Evolutionary conservation across 2,888 invertebrate genomes (phyloP), one percentile per base, ranked within the genome.

Genomic region (Megalurothrips usitatus): DNA sequence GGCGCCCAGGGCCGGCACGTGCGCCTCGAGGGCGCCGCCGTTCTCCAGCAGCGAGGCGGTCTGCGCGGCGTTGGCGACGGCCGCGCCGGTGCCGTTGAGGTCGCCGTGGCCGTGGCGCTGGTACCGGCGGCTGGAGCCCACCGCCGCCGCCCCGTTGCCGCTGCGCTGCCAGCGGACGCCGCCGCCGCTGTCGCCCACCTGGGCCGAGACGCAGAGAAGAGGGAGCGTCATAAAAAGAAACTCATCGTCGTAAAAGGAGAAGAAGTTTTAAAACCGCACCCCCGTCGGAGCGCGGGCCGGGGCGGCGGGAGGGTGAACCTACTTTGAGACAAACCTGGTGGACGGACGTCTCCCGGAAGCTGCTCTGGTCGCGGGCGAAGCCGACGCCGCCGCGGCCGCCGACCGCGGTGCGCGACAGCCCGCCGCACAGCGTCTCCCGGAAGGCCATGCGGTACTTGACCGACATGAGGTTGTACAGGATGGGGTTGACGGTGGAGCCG

Each of bases 381-480:
- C 89, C 90, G 80, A 86, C 86, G 83, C 87, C 88, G 84, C 88
- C 89, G 82, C 86, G 82, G 75, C 63, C 81, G 81, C 1, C 26
- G 68, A 26, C 26, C 11, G 68, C 9, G 23, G 68, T 23, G 49
- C 6, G 49, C 14, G 79, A 28, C 8, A 79, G 49, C n/a, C 49
- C 89, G 84, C 93, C 92, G 86, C 92, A 92, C 81, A 94, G 89
- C 0, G 93, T 93, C 85, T 93, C 92, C 82, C 91, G 91, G 86
- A 95, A 95, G 0, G 95, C 95, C 26, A 91, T 89, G 26, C 95
- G 90, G 88, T 95, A 96, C 85, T 93, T 92, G 85, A 86, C 87
- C 82, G 90, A 92, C 95, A 96, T 95, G 1, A 95, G 91, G 86
- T 95, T 96, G 87, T 96, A 96, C 0, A 96, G 88, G 83, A 96